These are phyloP conservation scores for Struthidea cinerea DNA, from an alignment of 2,113 vertebrate species.

Conservation along the genomic window DNA sequence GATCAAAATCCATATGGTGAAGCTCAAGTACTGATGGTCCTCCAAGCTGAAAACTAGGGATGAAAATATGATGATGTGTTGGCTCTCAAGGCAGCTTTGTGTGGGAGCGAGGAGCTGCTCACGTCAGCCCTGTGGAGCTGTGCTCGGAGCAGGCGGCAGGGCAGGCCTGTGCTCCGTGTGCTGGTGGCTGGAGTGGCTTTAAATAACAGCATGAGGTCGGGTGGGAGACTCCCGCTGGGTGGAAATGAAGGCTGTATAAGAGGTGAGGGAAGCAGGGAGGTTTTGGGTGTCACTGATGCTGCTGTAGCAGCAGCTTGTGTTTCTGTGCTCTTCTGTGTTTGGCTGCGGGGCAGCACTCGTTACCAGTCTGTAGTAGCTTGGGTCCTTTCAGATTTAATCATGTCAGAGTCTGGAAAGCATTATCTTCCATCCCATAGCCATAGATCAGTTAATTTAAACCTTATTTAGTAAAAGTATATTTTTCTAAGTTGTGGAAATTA, in stretches of 20 bases:
- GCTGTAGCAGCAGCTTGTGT: not conserved
- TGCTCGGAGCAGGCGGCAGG: not conserved
- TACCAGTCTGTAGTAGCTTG: not conserved
- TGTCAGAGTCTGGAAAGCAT: not conserved
- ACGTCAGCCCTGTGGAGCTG: not conserved
- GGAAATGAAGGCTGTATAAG: not conserved
- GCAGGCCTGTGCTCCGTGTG: not conserved
- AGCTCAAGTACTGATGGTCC: not conserved
- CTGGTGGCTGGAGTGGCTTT: not conserved
- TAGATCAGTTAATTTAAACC: conserved; percentile 60
- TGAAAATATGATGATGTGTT: not conserved
- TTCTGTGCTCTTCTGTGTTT: not conserved
- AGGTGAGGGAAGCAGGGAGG: not conserved
- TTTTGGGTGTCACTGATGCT: not conserved
- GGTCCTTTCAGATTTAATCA: not conserved
- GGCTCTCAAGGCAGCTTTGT: not conserved
- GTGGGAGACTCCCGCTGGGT: not conserved
- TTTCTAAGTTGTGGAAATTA: conserved; percentile 76
- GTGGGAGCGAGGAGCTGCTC: not conserved
- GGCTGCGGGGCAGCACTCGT: not conserved
- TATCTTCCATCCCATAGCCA: not conserved
- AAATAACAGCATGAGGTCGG: accelerated
- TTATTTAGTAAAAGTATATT: conserved; percentile 74
- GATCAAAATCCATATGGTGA: conserved; percentile 15
- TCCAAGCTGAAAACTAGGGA: not conserved